These are phyloP conservation scores for Drosophila prolongata DNA, from an alignment of 2,888 invertebrate genomes.

Conservation along the genomic window DNA sequence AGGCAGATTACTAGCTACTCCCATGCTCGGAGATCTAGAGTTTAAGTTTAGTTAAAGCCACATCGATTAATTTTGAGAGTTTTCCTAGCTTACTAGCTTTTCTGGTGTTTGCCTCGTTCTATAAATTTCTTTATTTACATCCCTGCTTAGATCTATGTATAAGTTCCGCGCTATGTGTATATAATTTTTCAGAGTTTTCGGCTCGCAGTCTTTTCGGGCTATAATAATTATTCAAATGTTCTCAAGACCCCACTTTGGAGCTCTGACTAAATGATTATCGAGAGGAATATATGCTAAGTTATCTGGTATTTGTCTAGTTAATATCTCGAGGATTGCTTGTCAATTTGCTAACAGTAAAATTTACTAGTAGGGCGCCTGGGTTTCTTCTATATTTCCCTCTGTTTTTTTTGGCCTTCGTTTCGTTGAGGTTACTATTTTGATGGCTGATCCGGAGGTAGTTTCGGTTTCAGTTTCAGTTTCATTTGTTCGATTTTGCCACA, in stretches of 20 bases:
- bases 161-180: constrained; percentile 47
- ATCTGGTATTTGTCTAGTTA: constrained; percentile 64
- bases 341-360: constrained; percentile 57
- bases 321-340: constrained; percentile 69
- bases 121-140: constrained; percentile 35
- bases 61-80: constrained; percentile 69
- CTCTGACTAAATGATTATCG: constrained; percentile 73
- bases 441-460: constrained; percentile 67
- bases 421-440: constrained; percentile 26
- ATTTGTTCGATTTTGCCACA: constrained; percentile 24
- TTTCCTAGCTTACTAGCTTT: constrained; percentile 39
- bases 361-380: constrained; percentile 59
- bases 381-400: constrained; percentile 9
- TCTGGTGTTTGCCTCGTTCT: constrained; percentile 56
- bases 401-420: constrained; percentile 32
- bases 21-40: constrained; percentile 13
- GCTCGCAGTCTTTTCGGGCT: constrained; percentile 81
- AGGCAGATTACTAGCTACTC: constrained; percentile 41
- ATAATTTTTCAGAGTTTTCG: constrained; percentile 78
- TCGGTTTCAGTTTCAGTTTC: constrained; percentile 46
- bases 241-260: constrained; percentile 52
- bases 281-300: constrained; percentile 55
- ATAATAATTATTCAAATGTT: constrained; percentile 59
- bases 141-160: constrained; percentile 43
- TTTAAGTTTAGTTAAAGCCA: constrained; percentile 72